Evolutionary conservation across 2,888 invertebrate species (phyloP).

Genomic region (Himalopsyche anomala): DNA sequence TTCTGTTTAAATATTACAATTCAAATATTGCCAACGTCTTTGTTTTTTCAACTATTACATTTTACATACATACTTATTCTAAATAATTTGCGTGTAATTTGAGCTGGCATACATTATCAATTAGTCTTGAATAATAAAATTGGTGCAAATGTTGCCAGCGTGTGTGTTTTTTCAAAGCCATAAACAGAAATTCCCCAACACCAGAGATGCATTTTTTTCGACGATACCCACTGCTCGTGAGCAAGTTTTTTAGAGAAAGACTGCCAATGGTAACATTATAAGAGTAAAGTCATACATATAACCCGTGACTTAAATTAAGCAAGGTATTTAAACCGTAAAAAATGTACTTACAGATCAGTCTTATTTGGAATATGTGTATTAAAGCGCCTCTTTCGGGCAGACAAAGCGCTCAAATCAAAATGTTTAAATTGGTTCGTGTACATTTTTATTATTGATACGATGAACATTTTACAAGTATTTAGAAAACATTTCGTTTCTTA

Average conservation of each 20-base stretch:
- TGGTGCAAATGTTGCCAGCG: not conserved
- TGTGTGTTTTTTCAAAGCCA: not conserved
- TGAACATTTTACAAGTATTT: not conserved
- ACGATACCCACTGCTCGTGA: not conserved
- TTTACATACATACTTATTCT: too few relatives aligned
- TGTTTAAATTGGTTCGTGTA: slow-evolving; percentile 40
- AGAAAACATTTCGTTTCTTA: too few relatives aligned
- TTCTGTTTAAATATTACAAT: not conserved
- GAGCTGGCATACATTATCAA: not conserved
- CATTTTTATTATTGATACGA: not conserved
- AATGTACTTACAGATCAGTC: slow-evolving; percentile 8
- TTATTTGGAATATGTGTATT: not conserved
- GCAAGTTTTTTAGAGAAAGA: slow-evolving; percentile 22
- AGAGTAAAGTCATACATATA: not conserved
- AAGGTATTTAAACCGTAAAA: slow-evolving; percentile 43
- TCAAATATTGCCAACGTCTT: not conserved
- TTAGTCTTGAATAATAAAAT: not conserved
- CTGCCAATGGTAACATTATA: not conserved
- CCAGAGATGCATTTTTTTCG: slow-evolving; percentile 20
- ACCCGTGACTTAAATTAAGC: not conserved
- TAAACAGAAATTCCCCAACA: not conserved
- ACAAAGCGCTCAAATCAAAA: not conserved
- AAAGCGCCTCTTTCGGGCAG: slow-evolving; percentile 7
- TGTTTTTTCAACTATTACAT: not conserved
- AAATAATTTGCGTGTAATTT: too few relatives aligned